Percentiles rank a stretch among this genome's conserved stretches.
phyloP scores from a whole-genome alignment of 2,113 vertebrate genomes.

The Sisor rabdophorus region DNA sequence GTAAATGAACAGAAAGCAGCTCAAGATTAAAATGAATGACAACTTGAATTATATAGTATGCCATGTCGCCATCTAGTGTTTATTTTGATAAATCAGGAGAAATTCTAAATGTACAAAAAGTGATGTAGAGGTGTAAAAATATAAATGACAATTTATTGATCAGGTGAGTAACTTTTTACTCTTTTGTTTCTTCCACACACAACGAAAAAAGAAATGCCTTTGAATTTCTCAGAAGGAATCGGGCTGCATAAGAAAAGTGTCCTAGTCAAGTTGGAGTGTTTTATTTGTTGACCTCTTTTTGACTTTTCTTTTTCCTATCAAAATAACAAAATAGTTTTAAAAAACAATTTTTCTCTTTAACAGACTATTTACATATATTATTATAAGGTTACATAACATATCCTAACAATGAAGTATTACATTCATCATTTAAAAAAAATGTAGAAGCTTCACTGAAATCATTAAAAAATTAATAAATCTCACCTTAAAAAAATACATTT shows the following conservation, averaged over 20 bases:
- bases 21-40: background rate
- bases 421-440: background rate
- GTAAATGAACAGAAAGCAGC: background rate
- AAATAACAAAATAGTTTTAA: background rate
- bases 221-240: background rate
- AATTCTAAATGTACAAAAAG: background rate
- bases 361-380: background rate
- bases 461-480: background rate
- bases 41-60: slow-evolving; percentile 10
- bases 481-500: background rate
- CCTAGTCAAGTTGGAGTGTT: background rate
- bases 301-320: slow-evolving; percentile 16
- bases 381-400: background rate
- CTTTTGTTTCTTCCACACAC: background rate
- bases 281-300: background rate
- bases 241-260: background rate
- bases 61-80: slow-evolving; percentile 36
- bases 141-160: background rate
- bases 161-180: background rate
- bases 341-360: background rate
- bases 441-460: too few relatives aligned
- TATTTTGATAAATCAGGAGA: background rate
- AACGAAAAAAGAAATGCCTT: background rate
- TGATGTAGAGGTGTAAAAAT: background rate
- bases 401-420: background rate